Conservation (phyloP, 2,888 invertebrate species). For the Hetaerina titia region DNA sequence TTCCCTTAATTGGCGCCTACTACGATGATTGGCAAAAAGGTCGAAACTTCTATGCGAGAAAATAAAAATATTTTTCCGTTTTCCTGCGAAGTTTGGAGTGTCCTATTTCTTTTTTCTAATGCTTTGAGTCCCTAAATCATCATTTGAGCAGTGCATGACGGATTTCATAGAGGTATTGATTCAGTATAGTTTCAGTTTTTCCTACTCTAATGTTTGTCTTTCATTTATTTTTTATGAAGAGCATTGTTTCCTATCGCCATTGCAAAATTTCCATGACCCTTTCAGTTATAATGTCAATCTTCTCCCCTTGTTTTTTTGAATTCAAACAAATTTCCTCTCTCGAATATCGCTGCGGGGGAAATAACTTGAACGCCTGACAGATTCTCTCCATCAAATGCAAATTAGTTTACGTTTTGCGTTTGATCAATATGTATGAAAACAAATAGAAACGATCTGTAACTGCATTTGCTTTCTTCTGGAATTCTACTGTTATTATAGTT, state of each 20-base stretch:
- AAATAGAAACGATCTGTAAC: not conserved
- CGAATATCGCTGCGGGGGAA: not conserved
- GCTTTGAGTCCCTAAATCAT: no score
- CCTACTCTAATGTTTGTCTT: no score
- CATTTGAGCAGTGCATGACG: no score
- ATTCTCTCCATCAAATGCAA: not conserved
- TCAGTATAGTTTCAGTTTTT: no score
- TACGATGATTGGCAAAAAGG: no score
- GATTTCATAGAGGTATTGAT: no score
- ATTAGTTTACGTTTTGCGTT: not conserved
- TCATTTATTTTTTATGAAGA: no score
- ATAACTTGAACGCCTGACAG: not conserved
- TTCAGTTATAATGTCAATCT: not conserved
- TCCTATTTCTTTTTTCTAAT: no score
- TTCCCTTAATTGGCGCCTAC: no score
- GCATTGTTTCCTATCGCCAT: not conserved
- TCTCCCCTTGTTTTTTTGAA: not conserved
- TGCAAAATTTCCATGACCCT: not conserved
- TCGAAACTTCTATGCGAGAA: no score
- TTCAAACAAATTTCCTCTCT: not conserved
- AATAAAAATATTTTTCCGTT: no score
- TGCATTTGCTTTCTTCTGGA: not conserved
- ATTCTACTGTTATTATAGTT: not conserved
- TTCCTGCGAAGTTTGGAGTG: no score
- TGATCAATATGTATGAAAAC: not conserved